These are phyloP conservation scores for Eulemur macaco DNA, from an alignment of 2,113 vertebrate genomes.

Conservation along the genomic window DNA sequence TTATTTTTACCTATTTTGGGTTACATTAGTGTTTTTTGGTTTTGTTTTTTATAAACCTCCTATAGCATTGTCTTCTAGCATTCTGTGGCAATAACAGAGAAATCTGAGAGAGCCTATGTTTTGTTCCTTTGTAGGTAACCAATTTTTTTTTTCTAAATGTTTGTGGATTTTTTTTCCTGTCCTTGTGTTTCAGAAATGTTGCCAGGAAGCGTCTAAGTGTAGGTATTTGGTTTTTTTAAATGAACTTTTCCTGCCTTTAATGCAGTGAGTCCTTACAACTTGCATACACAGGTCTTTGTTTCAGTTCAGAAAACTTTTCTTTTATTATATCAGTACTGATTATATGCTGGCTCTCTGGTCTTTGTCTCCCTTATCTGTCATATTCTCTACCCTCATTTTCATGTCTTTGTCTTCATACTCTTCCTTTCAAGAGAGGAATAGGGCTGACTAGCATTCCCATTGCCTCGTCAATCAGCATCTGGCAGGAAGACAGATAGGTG, in stretches of 20 bases:
- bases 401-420: neutral
- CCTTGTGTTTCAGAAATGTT: neutral
- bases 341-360: neutral
- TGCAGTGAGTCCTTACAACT: neutral
- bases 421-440: neutral
- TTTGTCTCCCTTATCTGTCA: neutral
- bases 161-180: neutral
- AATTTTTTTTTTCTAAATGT: neutral
- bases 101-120: neutral
- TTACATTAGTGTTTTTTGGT: neutral
- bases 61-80: neutral
- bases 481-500: neutral
- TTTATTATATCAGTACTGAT: neutral
- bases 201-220: neutral
- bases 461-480: neutral
- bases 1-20: neutral
- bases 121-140: neutral
- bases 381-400: neutral
- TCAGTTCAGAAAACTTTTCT: neutral
- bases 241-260: neutral
- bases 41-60: neutral
- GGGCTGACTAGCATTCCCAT: neutral
- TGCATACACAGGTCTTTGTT: neutral
- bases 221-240: neutral
- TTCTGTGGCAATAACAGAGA: neutral